Base-by-base conservation (phyloP, 2,113 vertebrate species). In the Malurus melanocephalus region DNA sequence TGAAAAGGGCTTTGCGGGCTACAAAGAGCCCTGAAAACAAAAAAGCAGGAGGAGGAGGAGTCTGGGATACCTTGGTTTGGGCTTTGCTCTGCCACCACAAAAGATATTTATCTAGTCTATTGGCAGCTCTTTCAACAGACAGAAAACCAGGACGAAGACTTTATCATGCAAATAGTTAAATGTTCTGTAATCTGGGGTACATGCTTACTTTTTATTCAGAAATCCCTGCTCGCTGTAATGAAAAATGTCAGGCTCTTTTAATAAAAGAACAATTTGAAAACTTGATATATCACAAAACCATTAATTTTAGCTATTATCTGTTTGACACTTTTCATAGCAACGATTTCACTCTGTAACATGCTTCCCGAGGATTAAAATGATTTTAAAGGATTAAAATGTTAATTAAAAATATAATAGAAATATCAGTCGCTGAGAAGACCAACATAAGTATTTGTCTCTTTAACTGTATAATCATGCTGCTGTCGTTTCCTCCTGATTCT, bases 361-460 rank as follows among this genome's bases (percentile, higher is more conserved):
- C 94, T 96, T 96, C 91, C 92, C 16, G 32, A 93, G 93, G 89
- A 97, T 96, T 97, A 97, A 94, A 96, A 95, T 96, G 93, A 97
- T 96, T 96, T 97, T 96, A 95, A 96, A 96, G 93, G 96, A 97
- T 96, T 97, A 96, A 96, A 97, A 97, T 94, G 88, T 97, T 97
- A 97, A 98, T 97, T 97, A 97, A 97, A 96, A 96, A 93, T 95
- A 94, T 93, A 95, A 97, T 94, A 95, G 95, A 95, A 92, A 87
- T 96, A 96, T 97, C 92, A 93, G 35, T 95, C 80, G 74, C 93
- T 87, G 87, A 81, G 88, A 93, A 97, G 92, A 87, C 77, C 86
- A 53, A 78, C 40, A 40, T 94, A 94, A 95, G 82, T 95, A 96
- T 94, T 97, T 96, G 92, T 96, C 92, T 93, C 88, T 96, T 96